Percentiles rank a stretch among this genome's conserved stretches.
Conservation (phyloP, 2,888 invertebrate species). For the Leptinotarsa haldemani region DNA sequence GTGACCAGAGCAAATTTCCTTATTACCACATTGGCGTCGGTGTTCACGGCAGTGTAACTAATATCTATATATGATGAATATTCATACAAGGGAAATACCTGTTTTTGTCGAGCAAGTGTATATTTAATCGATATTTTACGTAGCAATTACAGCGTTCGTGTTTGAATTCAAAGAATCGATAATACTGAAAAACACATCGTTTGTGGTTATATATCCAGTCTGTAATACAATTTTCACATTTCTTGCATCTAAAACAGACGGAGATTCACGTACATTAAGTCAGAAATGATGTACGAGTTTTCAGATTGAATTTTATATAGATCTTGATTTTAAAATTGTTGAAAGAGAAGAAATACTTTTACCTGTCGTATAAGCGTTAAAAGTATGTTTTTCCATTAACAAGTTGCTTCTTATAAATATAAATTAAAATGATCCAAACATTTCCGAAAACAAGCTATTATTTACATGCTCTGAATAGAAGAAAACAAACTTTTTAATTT, state of each 20-base stretch:
- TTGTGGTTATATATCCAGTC: neutral
- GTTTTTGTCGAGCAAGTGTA: neutral
- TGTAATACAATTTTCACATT: neutral
- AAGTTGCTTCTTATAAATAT: no score
- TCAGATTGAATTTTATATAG: no score
- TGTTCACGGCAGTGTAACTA: conserved; percentile 4
- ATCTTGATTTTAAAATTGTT: no score
- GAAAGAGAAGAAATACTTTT: neutral
- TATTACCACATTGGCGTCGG: conserved; percentile 23
- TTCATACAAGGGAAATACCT: conserved; percentile 1
- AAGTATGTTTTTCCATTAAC: no score
- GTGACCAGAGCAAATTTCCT: conserved; percentile 28
- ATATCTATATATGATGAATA: conserved; percentile 2
- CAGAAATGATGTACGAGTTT: no score
- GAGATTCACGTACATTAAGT: no score
- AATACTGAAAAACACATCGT: neutral
- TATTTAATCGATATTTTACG: neutral
- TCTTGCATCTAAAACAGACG: no score
- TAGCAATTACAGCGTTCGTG: neutral
- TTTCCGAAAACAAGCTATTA: no score
- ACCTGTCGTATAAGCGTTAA: neutral
- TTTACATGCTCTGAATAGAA: no score
- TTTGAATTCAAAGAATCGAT: neutral
- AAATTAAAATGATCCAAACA: no score
- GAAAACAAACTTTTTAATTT: no score